Evolutionary conservation across 2,888 invertebrate genomes (phyloP).

Genomic region (Drosophila mayaguana): DNA sequence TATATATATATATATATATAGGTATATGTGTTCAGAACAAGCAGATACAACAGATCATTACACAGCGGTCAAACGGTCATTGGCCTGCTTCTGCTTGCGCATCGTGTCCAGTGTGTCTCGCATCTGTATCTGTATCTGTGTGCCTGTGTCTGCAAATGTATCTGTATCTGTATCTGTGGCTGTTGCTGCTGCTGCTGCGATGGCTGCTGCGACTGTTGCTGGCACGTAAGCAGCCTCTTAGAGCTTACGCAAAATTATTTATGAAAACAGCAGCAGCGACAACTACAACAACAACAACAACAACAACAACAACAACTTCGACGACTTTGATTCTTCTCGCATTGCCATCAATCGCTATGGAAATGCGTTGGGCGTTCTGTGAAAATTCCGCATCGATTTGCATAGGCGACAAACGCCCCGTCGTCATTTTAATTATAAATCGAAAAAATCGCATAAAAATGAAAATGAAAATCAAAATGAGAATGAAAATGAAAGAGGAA

Average conservation of each 20-base stretch:
- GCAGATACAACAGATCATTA: constrained; percentile 63
- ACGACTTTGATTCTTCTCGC: constrained; percentile 57
- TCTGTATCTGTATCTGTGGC: constrained; percentile 40
- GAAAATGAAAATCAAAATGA: constrained; percentile 2
- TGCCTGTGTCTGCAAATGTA: constrained; percentile 23
- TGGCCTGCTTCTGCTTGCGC: constrained; percentile 70
- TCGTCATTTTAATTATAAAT: constrained; percentile 40
- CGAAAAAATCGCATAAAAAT: constrained; percentile 1
- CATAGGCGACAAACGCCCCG: constrained; percentile 60
- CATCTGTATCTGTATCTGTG: constrained; percentile 42
- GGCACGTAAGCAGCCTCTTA: constrained; percentile 75
- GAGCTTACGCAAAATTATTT: constrained; percentile 79
- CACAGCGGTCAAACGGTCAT: constrained; percentile 80
- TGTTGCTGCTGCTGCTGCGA: constrained; percentile 19
- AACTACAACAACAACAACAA: constrained; percentile 18
- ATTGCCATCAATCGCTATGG: constrained; percentile 61
- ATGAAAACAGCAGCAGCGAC: constrained; percentile 66
- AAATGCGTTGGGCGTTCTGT: constrained; percentile 55
- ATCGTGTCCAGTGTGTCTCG: constrained; percentile 49
- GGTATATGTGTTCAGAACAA: constrained; percentile 6
- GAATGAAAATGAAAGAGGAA: constrained; percentile 3
- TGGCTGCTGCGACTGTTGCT: constrained; percentile 36
- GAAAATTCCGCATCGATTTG: constrained; percentile 71
- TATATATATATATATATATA: not conserved
- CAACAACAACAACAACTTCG: constrained; percentile 14